A percentile compares a stretch with the other conserved stretches of the same genome.
phyloP scores from a whole-genome alignment of 1,140 invertebrate species.

The Onthophagus taurus region DNA sequence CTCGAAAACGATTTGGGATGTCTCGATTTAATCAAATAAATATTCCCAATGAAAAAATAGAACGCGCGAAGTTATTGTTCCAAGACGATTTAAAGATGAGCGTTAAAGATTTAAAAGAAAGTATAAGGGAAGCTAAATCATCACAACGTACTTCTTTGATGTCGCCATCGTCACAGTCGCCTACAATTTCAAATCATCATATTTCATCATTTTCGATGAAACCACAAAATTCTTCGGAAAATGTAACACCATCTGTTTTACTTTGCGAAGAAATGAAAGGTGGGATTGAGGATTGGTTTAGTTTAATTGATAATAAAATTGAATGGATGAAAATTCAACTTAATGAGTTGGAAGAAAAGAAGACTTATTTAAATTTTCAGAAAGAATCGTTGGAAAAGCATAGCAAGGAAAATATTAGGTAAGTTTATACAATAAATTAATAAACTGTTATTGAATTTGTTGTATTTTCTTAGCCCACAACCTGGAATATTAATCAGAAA shows the following conservation, averaged over 20 bases:
- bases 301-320: conserved; percentile 12
- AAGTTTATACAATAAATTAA: background rate
- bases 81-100: too few relatives aligned
- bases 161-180: too few relatives aligned
- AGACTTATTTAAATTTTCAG: conserved; percentile 11
- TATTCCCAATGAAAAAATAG: conserved; percentile 17
- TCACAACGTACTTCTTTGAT: too few relatives aligned
- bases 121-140: too few relatives aligned
- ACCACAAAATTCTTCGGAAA: too few relatives aligned
- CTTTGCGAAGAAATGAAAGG: conserved; percentile 11
- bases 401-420: conserved; percentile 14
- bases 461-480: conserved; percentile 15
- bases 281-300: conserved; percentile 13
- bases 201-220: too few relatives aligned
- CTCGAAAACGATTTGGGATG: conserved; percentile 16
- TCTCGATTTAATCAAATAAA: conserved; percentile 11
- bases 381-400: conserved; percentile 8
- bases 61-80: conserved; percentile 22
- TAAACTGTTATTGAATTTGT: background rate
- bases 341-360: conserved; percentile 13
- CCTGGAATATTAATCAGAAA: conserved; percentile 22
- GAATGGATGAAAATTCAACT: conserved; percentile 14
- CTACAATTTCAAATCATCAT: too few relatives aligned
- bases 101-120: too few relatives aligned
- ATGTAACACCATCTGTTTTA: too few relatives aligned